Evolutionary conservation across 2,888 invertebrate species (phyloP), one percentile per base, ranked within the genome.

Genomic region (Scrobipalpa atriplicella): DNA sequence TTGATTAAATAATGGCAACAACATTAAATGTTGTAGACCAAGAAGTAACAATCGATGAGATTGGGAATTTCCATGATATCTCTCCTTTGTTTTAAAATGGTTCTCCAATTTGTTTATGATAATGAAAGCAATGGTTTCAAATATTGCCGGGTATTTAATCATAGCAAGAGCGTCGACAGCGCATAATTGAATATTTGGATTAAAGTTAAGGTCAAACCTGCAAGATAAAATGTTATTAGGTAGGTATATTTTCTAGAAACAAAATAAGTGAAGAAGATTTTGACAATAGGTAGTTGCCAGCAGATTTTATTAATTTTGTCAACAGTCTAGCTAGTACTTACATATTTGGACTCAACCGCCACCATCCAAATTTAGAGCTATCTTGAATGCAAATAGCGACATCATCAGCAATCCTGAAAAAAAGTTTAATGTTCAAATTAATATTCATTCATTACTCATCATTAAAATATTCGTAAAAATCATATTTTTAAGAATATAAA

Each of bases 1-100:
- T 16, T 75, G 75, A 65, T 82, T 84, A 36, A 85, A 64, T 18
- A 64, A 56, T 3, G 39, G 38, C 9, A 64, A 41, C 13, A 64
- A 56, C n/a, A 64, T 11, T n/a, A 54, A 56, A 64, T 64, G 64
- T 16, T 64, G 54, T 65, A 85, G 70, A 11, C 82, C 71, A 8
- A 87, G 79, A 11, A 86, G 73, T 19, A 90, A 71, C 52, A 89
- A 72, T 69, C 86, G 83, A 70, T 93, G 92, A 0, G 80, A 69
- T 29, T 86, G 82, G 0, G 91, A 91, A 70, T 90, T 88, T 0
- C 84, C 87, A 64, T 93, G 91, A 69, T 93, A 93, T 58, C 92
- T 81, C 66, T 81, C 83, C 72, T 89, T 92, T 36, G 82, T 85
- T 68, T 81, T 85, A 56, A 92, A 84, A 11, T 78, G 72, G 2